A percentile compares a stretch with the other conserved stretches of the same genome.
Conservation (phyloP, 2,797 vertebrate genomes). For the Sylvia borin region DNA sequence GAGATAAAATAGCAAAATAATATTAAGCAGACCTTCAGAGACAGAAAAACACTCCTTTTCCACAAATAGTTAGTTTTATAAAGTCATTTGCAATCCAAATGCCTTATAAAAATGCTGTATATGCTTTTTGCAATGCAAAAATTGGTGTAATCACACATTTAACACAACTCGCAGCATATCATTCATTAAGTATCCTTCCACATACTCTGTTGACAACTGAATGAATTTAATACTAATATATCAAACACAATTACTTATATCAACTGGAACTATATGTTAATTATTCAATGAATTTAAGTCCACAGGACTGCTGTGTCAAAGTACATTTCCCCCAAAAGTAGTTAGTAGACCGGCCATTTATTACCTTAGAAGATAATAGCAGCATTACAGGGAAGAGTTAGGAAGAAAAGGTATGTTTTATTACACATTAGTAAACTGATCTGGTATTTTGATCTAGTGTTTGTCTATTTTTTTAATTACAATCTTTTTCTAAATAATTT, state of each 20-base stretch:
- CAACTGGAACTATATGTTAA: background rate
- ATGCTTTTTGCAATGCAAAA: background rate
- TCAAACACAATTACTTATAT: background rate
- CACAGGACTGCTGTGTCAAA: background rate
- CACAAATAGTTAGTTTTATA: background rate
- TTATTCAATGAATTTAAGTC: conserved; percentile 1
- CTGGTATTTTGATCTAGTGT: background rate
- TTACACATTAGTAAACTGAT: background rate
- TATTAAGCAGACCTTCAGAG: background rate
- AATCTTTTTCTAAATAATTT: background rate
- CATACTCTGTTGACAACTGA: background rate
- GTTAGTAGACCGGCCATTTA: background rate
- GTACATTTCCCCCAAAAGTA: background rate
- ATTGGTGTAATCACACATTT: background rate
- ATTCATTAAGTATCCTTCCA: background rate
- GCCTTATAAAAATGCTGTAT: background rate
- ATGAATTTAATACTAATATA: background rate
- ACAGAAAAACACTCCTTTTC: background rate
- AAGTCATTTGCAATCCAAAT: conserved; percentile 16
- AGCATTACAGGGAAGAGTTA: background rate
- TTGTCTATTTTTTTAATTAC: background rate
- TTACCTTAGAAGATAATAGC: background rate
- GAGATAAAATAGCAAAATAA: background rate
- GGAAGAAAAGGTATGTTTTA: background rate
- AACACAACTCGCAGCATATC: background rate